These are phyloP conservation scores for Stictonetta naevosa DNA, from an alignment of 2,113 vertebrate genomes.

Conservation along the genomic window DNA sequence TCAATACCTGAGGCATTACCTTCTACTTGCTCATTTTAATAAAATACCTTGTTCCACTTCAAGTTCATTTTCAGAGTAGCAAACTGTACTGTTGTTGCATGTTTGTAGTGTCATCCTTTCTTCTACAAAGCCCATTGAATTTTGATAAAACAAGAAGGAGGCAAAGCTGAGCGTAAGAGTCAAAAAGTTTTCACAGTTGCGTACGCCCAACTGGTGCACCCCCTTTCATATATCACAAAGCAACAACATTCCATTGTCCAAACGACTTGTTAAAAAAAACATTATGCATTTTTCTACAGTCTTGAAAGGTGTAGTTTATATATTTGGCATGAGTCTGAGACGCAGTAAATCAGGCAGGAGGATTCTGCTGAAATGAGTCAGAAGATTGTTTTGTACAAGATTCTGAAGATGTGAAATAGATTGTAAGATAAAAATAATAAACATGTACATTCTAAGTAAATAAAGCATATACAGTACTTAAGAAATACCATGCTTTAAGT, in stretches of 20 bases:
- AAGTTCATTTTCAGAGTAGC: not conserved
- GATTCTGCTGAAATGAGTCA: not conserved
- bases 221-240: not conserved
- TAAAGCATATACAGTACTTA: not conserved
- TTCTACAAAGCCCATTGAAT: not conserved
- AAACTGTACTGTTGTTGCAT: not conserved
- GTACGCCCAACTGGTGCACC: not conserved
- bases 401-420: not conserved
- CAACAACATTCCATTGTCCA: not conserved
- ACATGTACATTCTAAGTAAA: not conserved
- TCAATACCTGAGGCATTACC: not conserved
- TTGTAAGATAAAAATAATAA: not conserved
- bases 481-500: not conserved
- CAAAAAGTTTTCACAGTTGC: not conserved
- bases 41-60: not conserved
- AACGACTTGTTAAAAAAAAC: not conserved
- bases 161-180: not conserved
- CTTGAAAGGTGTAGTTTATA: not conserved
- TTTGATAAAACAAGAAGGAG: not conserved
- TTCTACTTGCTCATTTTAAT: not conserved
- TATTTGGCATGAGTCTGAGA: not conserved
- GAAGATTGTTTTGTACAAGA: not conserved
- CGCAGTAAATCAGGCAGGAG: not conserved
- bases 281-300: not conserved
- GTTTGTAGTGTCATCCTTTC: not conserved